phyloP scores from a whole-genome alignment of 2,888 invertebrate genomes.

The Andrena marginata region DNA sequence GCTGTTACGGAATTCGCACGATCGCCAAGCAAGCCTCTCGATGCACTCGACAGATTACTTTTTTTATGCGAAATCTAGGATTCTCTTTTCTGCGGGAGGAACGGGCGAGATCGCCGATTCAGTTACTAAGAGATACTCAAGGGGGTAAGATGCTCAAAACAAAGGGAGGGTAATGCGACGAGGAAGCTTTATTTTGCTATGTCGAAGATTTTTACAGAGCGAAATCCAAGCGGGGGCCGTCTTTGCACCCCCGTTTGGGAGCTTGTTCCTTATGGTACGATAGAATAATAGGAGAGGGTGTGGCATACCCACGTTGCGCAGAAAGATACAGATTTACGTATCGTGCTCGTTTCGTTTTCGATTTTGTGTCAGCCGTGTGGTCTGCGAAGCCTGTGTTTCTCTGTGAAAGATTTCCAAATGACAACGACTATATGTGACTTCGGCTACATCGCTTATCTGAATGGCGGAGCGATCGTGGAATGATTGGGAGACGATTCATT shows the following conservation, averaged over 20 bases:
- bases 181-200: slow-evolving; percentile 27
- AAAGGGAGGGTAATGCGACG: neutral
- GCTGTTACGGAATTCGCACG: neutral
- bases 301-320: slow-evolving; percentile 53
- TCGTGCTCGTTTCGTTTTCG: slow-evolving; percentile 56
- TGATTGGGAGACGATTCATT: slow-evolving; percentile 64
- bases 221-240: neutral
- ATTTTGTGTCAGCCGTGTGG: slow-evolving; percentile 66
- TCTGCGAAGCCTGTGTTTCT: slow-evolving; percentile 67
- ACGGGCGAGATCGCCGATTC: neutral
- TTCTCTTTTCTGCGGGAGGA: neutral
- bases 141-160: slow-evolving; percentile 3
- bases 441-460: slow-evolving; percentile 69
- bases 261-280: neutral
- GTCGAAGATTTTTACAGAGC: neutral
- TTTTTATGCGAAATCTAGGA: slow-evolving; percentile 13
- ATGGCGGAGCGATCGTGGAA: slow-evolving; percentile 70
- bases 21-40: slow-evolving; percentile 1
- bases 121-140: neutral
- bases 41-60: slow-evolving; percentile 8
- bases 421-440: slow-evolving; percentile 71
- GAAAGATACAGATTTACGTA: slow-evolving; percentile 8
- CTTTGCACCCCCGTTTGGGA: neutral
- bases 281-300: slow-evolving; percentile 67
- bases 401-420: slow-evolving; percentile 65